phyloP scores from a whole-genome alignment of 2,113 vertebrate species.

The Centropus unirufus region DNA sequence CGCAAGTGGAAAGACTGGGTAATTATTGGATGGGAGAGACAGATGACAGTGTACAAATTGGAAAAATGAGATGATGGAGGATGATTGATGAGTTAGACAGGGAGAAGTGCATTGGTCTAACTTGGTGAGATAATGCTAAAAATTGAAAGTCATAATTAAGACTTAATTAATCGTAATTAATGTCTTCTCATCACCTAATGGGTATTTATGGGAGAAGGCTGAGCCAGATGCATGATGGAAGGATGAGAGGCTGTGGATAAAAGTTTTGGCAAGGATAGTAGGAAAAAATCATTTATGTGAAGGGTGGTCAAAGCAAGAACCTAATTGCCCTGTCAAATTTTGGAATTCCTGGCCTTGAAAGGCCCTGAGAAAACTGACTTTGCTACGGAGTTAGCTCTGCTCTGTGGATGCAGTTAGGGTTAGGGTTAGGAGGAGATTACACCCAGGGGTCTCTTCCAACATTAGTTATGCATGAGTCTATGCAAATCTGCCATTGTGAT shows the following conservation, averaged over 20 bases:
- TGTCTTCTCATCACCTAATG: neutral
- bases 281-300: neutral
- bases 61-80: neutral
- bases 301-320: neutral
- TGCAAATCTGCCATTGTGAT: neutral
- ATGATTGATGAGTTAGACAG: neutral
- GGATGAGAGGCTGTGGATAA: neutral
- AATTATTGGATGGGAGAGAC: neutral
- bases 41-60: neutral
- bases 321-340: neutral
- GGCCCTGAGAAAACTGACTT: neutral
- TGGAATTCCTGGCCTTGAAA: neutral
- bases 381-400: neutral
- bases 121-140: neutral
- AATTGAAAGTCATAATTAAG: neutral
- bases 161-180: too few relatives aligned
- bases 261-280: neutral
- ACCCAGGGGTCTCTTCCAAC: neutral
- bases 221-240: neutral
- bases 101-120: neutral
- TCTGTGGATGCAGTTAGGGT: neutral
- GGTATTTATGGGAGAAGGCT: neutral
- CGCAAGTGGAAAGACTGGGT: neutral
- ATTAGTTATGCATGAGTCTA: neutral
- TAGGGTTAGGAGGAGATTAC: neutral